phyloP scores from a whole-genome alignment of 2,113 vertebrate genomes.

The Agelaius phoeniceus region DNA sequence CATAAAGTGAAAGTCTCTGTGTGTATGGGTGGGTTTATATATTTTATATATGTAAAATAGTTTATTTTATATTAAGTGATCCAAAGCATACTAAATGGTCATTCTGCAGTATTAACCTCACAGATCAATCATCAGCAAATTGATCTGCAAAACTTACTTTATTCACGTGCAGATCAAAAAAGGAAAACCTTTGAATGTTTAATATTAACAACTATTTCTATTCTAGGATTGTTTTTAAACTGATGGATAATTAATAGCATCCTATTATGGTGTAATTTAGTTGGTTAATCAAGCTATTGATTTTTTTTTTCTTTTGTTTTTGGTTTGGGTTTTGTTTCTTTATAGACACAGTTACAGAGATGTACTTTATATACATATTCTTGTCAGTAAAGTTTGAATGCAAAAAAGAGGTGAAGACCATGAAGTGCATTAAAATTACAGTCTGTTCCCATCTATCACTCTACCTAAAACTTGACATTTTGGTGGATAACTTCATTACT shows the following conservation, averaged over 20 bases:
- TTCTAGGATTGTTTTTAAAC: neutral
- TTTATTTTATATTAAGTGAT: neutral
- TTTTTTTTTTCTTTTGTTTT: neutral
- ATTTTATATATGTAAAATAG: neutral
- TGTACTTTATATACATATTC: neutral
- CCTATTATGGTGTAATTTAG: neutral
- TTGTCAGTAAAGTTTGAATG: neutral
- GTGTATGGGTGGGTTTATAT: accelerated
- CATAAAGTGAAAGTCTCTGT: neutral
- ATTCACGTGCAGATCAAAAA: neutral
- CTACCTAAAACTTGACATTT: neutral
- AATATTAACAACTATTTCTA: neutral
- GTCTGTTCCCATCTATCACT: neutral
- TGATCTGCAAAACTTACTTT: neutral
- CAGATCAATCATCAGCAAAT: neutral
- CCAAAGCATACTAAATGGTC: neutral
- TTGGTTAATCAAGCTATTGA: neutral
- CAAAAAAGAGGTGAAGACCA: neutral
- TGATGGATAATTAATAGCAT: neutral
- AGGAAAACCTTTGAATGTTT: neutral
- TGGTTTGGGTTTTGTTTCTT: neutral
- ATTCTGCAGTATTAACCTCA: neutral
- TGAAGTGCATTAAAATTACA: neutral
- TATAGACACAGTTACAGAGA: neutral
- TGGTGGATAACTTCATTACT: neutral